phyloP scores from a whole-genome alignment of 2,113 vertebrate species.

The Cyprinus carpio region DNA sequence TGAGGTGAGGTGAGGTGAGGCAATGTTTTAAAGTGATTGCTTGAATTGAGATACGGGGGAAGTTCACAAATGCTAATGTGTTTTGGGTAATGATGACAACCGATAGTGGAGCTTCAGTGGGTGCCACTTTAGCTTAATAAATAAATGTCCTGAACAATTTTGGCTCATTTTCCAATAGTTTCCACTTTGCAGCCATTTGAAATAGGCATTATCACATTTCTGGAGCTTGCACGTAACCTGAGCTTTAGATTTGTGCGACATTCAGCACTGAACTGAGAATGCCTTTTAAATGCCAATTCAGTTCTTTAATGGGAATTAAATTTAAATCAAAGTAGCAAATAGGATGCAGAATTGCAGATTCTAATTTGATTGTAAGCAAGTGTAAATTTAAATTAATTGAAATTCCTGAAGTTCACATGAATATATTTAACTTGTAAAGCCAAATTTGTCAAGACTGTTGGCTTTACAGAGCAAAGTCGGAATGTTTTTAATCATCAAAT shows the following conservation, averaged over 20 bases:
- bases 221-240: not conserved
- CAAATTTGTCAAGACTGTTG: not conserved
- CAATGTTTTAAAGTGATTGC: conserved; percentile 33
- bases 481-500: no score
- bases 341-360: not conserved
- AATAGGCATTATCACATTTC: not conserved
- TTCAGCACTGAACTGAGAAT: not conserved
- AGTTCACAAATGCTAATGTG: conserved; percentile 3
- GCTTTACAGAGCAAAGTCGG: not conserved
- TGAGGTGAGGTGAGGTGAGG: conserved; percentile 28
- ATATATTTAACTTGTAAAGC: not conserved
- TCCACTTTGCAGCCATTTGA: not conserved
- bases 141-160: conserved; percentile 4
- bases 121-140: conserved; percentile 18
- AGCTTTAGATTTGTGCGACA: not conserved
- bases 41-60: not conserved
- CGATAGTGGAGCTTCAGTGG: not conserved
- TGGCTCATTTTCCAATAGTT: not conserved
- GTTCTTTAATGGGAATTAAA: not conserved
- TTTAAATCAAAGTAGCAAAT: not conserved
- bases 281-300: not conserved
- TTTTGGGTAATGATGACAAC: conserved; percentile 23
- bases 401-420: not conserved
- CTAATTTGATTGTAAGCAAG: not conserved
- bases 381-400: not conserved